phyloP scores from a whole-genome alignment of 2,888 invertebrate genomes.

The Agrenia bidenticulata region DNA sequence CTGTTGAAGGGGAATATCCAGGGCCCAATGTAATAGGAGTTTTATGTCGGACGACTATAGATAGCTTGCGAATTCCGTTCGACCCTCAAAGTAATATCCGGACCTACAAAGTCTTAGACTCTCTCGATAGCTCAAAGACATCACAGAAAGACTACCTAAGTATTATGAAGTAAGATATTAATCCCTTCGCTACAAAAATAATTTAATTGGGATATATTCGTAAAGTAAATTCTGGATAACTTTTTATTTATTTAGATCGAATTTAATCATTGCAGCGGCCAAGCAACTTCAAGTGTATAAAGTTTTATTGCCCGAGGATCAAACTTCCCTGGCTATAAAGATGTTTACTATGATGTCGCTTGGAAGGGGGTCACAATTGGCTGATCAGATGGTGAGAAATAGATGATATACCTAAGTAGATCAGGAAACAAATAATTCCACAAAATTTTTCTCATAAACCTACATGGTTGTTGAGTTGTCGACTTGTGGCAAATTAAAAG shows the following conservation, averaged over 20 bases:
- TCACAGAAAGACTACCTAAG: slow-evolving; percentile 28
- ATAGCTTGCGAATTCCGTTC: slow-evolving; percentile 34
- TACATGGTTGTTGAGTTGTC: slow-evolving; percentile 2
- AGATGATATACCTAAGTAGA: too few species aligned
- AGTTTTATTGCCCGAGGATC: slow-evolving; percentile 46
- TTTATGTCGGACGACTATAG: slow-evolving; percentile 6
- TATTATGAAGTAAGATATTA: slow-evolving; percentile 26
- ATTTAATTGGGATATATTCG: too few species aligned
- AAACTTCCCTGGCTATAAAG: slow-evolving; percentile 46
- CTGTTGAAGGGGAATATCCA: slow-evolving; percentile 2
- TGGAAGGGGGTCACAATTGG: slow-evolving; percentile 48
- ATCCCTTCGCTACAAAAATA: not conserved
- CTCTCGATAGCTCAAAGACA: slow-evolving; percentile 16
- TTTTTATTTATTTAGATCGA: slow-evolving; percentile 2
- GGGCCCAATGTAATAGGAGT: slow-evolving; percentile 9
- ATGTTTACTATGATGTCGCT: slow-evolving; percentile 51
- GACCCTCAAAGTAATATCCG: slow-evolving; percentile 26
- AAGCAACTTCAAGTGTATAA: slow-evolving; percentile 28
- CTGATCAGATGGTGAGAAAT: slow-evolving; percentile 47
- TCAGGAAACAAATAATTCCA: too few species aligned
- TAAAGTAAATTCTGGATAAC: not conserved
- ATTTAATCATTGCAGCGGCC: slow-evolving; percentile 17
- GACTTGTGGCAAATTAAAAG: slow-evolving; percentile 2
- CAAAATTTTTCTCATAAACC: not conserved
- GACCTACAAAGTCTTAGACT: slow-evolving; percentile 25